Evolutionary conservation across 1,140 invertebrate species (phyloP).

Genomic region (Papilio xuthus): DNA sequence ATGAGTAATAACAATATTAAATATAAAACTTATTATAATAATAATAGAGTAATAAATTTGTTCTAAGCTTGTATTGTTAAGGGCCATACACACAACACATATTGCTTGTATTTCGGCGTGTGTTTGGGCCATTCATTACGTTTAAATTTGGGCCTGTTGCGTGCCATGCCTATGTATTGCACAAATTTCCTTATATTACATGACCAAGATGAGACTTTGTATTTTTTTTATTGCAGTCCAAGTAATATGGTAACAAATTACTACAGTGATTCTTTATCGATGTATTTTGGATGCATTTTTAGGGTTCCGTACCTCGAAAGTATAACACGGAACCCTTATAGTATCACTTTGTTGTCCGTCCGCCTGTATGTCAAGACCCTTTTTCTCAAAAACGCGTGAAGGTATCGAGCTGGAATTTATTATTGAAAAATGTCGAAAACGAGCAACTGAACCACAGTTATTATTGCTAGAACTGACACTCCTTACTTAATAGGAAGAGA

Average conservation of each 20-base stretch:
- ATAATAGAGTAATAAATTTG: neutral
- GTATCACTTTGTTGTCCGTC: no score
- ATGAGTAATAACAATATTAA: neutral
- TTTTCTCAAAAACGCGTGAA: no score
- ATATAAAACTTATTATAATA: no score
- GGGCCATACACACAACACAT: neutral
- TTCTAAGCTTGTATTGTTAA: neutral
- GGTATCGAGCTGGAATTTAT: no score
- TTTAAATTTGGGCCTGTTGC: conserved; percentile 20
- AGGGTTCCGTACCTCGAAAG: no score
- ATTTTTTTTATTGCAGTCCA: neutral
- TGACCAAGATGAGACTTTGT: neutral
- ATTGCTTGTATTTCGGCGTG: conserved; percentile 20
- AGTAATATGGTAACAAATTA: neutral
- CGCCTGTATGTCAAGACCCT: no score
- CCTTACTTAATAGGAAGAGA: no score
- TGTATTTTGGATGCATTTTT: neutral
- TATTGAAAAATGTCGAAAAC: no score
- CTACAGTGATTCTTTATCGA: neutral
- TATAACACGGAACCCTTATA: no score
- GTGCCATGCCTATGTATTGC: conserved; percentile 27
- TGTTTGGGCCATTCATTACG: conserved; percentile 29
- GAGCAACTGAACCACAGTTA: no score
- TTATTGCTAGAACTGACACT: no score
- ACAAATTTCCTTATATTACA: conserved; percentile 1